Conservation (phyloP, 2,888 invertebrate genomes). For the Panzeria rudis region DNA sequence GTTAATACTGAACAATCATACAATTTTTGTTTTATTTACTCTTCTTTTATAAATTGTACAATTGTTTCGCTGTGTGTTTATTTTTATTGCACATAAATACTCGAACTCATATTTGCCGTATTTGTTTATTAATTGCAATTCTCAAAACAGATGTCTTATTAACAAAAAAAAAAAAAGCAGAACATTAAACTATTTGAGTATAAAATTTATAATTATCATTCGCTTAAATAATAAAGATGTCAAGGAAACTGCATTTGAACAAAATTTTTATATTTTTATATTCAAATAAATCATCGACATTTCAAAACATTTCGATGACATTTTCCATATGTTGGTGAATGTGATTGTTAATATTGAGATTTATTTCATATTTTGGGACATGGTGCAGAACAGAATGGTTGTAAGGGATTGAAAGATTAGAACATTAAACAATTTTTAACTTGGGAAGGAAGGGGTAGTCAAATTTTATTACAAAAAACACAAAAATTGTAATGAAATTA, state of each 20-base stretch:
- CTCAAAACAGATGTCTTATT: constrained; percentile 64
- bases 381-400: not conserved
- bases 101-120: constrained; percentile 16
- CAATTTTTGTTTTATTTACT: not conserved
- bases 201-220: constrained; percentile 41
- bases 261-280: constrained; percentile 14
- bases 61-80: not conserved
- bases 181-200: constrained; percentile 38
- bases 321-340: constrained; percentile 36
- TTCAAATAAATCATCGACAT: constrained; percentile 44
- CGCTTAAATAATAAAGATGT: constrained; percentile 63
- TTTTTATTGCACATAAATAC: constrained; percentile 15
- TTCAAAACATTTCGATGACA: constrained; percentile 36
- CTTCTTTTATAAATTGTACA: constrained; percentile 28
- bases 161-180: not conserved
- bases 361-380: not conserved
- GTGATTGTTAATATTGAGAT: not conserved
- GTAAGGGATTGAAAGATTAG: too few species aligned
- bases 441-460: too few species aligned
- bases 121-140: constrained; percentile 66
- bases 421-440: not conserved
- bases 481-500: too few species aligned
- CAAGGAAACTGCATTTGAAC: constrained; percentile 53
- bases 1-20: constrained; percentile 3
- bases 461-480: too few species aligned